Evolutionary conservation across 2,888 invertebrate species (phyloP), one percentile per base, ranked within the genome.

Genomic region (Hipparchia sbordonii): DNA sequence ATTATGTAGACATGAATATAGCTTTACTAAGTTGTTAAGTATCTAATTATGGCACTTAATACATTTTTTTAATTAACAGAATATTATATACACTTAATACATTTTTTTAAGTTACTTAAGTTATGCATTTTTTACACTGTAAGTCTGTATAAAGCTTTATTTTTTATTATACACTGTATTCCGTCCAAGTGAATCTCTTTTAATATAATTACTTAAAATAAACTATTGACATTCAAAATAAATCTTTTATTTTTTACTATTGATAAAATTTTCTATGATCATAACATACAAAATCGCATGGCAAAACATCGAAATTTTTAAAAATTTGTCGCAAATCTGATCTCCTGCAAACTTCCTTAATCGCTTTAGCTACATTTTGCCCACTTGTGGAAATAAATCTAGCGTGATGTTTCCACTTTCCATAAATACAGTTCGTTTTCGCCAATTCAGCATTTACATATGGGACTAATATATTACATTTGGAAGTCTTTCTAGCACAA

Each of bases 371-470:
- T 46, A 79, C 72, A 63, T 70, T 75, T 70, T 83, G 81, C 0
- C 93, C 93, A 80, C 82, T 82, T 56, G 76, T 81, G 72, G 84
- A 84, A n/a, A 94, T 87, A 74, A 81, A 79, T 74, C 87, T 85
- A 2, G 86, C 84, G 79, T 94, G 94, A 4, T 89, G 86, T 12
- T 81, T 84, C 92, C 93, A 94, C 81, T 89, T 91, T 0, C 94
- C 91, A 80, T 85, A 88, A 67, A 93, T 82, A 79, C 94, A 94
- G 80, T 93, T 91, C 0, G 84, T 84, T 84, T 90, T 93, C 0
- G 89, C 84, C 68, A 93, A 70, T 79, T 92, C 88, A 73, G 77
- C 72, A 33, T 88, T 89, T 45, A 93, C 81, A 39, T 79, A 65
- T 6, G 89, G 87, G 12, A 92, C 80, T 56, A 94, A 76, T 9